These are phyloP conservation scores for Ochropleura plecta DNA, from an alignment of 2,888 invertebrate genomes.

Conservation along the genomic window DNA sequence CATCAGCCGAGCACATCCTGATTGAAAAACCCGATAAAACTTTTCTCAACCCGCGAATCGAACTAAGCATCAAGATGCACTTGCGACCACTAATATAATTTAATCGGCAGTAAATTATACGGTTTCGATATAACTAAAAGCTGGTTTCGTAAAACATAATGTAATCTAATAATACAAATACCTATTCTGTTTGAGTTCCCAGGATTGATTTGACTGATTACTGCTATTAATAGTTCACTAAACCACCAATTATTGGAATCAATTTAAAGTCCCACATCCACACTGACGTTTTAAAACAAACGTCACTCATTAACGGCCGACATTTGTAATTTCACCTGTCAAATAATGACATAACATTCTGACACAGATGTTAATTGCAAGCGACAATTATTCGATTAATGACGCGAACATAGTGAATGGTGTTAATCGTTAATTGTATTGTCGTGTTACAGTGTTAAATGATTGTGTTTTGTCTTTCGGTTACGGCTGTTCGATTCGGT, in stretches of 20 bases:
- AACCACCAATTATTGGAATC: constrained; percentile 14
- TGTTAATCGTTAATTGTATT: constrained; percentile 61
- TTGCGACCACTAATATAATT: too few species aligned
- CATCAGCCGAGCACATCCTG: too few species aligned
- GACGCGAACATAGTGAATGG: constrained; percentile 43
- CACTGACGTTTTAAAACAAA: constrained; percentile 47
- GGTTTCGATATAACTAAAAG: neutral
- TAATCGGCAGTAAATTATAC: neutral
- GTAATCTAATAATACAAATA: neutral
- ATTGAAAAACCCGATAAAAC: too few species aligned
- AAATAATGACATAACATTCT: constrained; percentile 55
- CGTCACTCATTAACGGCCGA: constrained; percentile 34
- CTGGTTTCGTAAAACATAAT: neutral
- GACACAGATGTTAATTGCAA: constrained; percentile 63
- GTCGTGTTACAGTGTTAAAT: constrained; percentile 47
- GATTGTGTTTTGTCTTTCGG: constrained; percentile 38
- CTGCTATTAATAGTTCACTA: constrained; percentile 4
- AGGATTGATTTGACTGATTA: constrained; percentile 13
- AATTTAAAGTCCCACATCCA: constrained; percentile 5
- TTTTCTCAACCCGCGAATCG: too few species aligned
- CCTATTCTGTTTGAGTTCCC: neutral
- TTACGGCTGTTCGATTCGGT: constrained; percentile 22
- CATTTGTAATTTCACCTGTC: constrained; percentile 47
- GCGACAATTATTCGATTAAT: constrained; percentile 68
- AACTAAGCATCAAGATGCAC: too few species aligned